Base-by-base conservation (phyloP, 1,140 invertebrate genomes). In the Drosophila nebulosa region DNA sequence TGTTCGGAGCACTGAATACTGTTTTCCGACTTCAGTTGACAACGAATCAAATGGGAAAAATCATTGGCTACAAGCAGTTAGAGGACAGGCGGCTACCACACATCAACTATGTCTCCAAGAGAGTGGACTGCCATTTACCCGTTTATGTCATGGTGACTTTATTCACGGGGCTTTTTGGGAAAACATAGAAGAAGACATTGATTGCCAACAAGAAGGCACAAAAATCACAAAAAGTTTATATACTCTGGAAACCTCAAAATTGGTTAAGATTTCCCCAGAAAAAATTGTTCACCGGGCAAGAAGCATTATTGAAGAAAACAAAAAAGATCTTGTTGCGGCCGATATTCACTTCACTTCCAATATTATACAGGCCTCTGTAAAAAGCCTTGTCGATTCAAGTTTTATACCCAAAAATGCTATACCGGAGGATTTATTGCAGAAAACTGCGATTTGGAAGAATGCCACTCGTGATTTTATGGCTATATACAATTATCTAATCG, bases 291-390 rank as follows among this genome's bases (percentile, higher is more conserved):
- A 35, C 22, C 21, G 65, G 35, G 21, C 81, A 4, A 81, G 59
- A 24, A 18, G 26, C 35, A 92, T 61, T 51, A 84, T 79, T 78
- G 27, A 68, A 42, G 16, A 70, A 9, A 57, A 67, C 57, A 32
- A 64, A 3, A 59, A 66, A 6, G 18, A 91, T 39, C 74, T 93
- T 18, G 92, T 93, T 30, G 92, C 93, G 22, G 92, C 92, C 6
- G 93, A 93, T 86, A 91, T 93, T 66, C 92, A 92, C 72, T 92
- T 93, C 62, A 79, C 93, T 56, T 92, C 93, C 2, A 92, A 92
- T 64, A 93, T 93, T 32, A 39, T 86, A 18, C 46, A 64, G 42
- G 16, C 21, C 0, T 51, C 65, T 7, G 35, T 79, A 4, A 57
- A 53, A 18, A 53, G 60, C 24, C 22, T 78, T 16, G 27, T 57